Evolutionary conservation across 2,888 invertebrate genomes (phyloP).

Genomic region (Coecobrya sp.): DNA sequence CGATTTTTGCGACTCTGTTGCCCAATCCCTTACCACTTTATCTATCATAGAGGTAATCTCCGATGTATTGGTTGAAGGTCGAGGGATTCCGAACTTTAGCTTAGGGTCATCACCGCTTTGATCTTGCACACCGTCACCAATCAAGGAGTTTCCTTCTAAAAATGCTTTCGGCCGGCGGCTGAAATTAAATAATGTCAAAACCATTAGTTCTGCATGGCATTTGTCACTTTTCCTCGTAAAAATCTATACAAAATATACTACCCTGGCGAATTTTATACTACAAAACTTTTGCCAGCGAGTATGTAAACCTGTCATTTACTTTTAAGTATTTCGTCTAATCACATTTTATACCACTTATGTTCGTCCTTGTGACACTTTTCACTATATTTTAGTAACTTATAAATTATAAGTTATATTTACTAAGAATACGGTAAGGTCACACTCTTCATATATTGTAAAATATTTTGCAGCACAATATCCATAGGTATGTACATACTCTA

Average conservation of each 20-base stretch:
- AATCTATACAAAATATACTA: background rate
- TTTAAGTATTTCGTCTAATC: background rate
- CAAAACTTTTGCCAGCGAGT: background rate
- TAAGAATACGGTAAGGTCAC: no score
- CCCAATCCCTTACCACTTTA: slow-evolving; percentile 68
- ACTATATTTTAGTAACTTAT: no score
- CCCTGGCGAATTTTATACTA: background rate
- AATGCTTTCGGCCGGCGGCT: slow-evolving; percentile 39
- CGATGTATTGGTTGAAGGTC: slow-evolving; percentile 51
- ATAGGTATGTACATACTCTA: slow-evolving; percentile 34
- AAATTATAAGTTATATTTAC: no score
- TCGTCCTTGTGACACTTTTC: background rate
- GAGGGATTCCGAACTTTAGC: slow-evolving; percentile 8
- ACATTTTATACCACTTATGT: background rate
- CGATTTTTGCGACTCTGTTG: slow-evolving; percentile 60
- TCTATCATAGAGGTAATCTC: slow-evolving; percentile 63
- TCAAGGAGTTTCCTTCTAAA: background rate
- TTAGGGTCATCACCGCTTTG: background rate
- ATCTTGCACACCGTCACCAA: background rate
- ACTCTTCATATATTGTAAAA: no score
- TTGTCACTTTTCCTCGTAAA: background rate
- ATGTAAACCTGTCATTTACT: background rate
- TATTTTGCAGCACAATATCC: no score
- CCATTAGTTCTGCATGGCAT: background rate
- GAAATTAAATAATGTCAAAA: background rate